Evolutionary conservation across 1,140 invertebrate genomes (phyloP).

Genomic region (Streblospio benedicti): DNA sequence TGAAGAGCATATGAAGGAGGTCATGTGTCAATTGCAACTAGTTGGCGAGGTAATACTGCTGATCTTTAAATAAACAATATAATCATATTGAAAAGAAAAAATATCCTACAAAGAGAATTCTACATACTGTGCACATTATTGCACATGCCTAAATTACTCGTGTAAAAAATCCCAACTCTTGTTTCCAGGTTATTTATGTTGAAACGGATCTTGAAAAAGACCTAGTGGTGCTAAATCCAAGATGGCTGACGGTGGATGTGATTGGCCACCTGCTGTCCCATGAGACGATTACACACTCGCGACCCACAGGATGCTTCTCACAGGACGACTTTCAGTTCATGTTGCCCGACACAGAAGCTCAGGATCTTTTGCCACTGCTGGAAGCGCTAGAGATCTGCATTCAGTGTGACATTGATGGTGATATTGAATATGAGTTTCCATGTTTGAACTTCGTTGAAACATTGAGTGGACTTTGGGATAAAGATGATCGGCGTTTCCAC

Average conservation of each 20-base stretch:
- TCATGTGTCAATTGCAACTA: slow-evolving; percentile 60
- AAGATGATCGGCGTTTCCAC: slow-evolving; percentile 55
- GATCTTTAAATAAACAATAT: not conserved
- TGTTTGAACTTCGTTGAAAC: slow-evolving; percentile 67
- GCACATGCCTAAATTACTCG: not conserved
- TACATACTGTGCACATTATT: too few species aligned
- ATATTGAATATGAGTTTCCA: slow-evolving; percentile 72
- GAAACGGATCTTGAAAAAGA: slow-evolving; percentile 50
- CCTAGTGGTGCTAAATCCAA: slow-evolving; percentile 63
- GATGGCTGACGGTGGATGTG: slow-evolving; percentile 65
- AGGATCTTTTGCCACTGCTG: slow-evolving; percentile 36
- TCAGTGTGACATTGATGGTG: slow-evolving; percentile 64
- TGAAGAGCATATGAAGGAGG: slow-evolving; percentile 58
- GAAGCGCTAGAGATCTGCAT: slow-evolving; percentile 63
- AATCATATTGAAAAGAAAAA: too few species aligned
- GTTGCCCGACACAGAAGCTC: slow-evolving; percentile 61
- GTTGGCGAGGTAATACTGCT: slow-evolving; percentile 57
- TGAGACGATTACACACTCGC: slow-evolving; percentile 56
- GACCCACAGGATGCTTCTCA: slow-evolving; percentile 67
- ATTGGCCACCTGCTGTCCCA: slow-evolving; percentile 63
- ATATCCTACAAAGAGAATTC: too few species aligned
- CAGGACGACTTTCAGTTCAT: slow-evolving; percentile 69
- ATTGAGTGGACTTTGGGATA: slow-evolving; percentile 64
- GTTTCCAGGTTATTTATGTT: slow-evolving; percentile 49
- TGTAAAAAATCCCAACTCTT: not conserved